Conservation (phyloP, 1,140 invertebrate genomes). For the Cotesia chilonis region DNA sequence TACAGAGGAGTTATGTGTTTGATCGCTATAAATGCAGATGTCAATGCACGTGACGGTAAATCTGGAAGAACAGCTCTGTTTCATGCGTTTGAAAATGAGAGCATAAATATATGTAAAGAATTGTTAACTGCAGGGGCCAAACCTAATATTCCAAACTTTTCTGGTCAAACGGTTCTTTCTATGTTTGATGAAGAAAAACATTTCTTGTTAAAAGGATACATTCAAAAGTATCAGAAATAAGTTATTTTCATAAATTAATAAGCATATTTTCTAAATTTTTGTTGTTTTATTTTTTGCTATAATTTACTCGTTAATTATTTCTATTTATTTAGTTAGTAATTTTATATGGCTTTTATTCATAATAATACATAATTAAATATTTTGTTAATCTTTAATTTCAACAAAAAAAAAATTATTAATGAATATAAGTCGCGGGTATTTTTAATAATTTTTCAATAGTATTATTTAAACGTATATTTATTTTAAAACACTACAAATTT, state of each 20-base stretch:
- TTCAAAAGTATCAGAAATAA: conserved; percentile 38
- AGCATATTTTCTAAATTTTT: too few relatives aligned
- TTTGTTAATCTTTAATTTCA: too few relatives aligned
- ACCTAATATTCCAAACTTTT: conserved; percentile 46
- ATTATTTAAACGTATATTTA: too few relatives aligned
- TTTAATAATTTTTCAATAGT: too few relatives aligned
- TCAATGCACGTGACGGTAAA: conserved; percentile 51
- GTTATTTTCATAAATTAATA: not conserved
- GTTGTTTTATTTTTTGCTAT: too few relatives aligned
- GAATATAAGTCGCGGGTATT: too few relatives aligned
- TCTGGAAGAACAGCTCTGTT: conserved; percentile 57
- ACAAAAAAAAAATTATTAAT: too few relatives aligned
- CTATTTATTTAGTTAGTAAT: too few relatives aligned
- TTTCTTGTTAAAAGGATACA: conserved; percentile 34
- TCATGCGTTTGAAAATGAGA: conserved; percentile 50
- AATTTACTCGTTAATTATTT: too few relatives aligned
- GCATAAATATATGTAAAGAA: conserved; percentile 35
- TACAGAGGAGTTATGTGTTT: conserved; percentile 43
- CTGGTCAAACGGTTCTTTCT: conserved; percentile 47
- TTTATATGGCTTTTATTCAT: too few relatives aligned
- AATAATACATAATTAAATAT: too few relatives aligned
- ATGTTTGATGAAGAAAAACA: conserved; percentile 42
- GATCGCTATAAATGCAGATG: conserved; percentile 40
- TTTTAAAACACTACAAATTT: too few relatives aligned
- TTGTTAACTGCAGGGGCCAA: conserved; percentile 47